Percentiles rank a stretch among this genome's conserved stretches.
Conservation (phyloP, 2,797 vertebrate species). For the Poeciliopsis gracilis region DNA sequence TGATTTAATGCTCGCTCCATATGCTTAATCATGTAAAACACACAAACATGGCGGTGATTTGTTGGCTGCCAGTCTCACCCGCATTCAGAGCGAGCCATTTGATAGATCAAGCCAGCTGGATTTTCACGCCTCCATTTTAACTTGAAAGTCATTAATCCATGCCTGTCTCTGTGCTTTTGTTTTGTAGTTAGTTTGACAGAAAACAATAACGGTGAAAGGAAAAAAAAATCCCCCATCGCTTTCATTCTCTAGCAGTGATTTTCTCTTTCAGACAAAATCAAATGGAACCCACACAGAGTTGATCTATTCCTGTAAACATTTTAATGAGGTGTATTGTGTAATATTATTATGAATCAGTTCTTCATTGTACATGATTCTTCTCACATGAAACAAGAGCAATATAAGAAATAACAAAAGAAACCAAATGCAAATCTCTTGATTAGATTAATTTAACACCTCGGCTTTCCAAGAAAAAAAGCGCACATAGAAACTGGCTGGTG, state of each 20-base stretch:
- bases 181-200: constrained; percentile 37
- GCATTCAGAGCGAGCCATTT: constrained; percentile 56
- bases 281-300: constrained; percentile 20
- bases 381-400: neutral
- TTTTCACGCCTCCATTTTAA: constrained; percentile 49
- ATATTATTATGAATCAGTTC: constrained; percentile 2
- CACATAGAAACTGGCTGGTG: neutral
- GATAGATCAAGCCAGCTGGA: constrained; percentile 58
- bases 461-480: neutral
- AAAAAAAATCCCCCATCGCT: neutral
- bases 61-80: constrained; percentile 64
- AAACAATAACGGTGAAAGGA: constrained; percentile 3
- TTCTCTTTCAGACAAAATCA: constrained; percentile 20
- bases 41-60: constrained; percentile 66
- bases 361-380: neutral
- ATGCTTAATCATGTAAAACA: constrained; percentile 73
- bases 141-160: constrained; percentile 58
- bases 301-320: constrained; percentile 16
- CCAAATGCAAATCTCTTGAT: neutral
- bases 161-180: constrained; percentile 44
- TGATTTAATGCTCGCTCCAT: constrained; percentile 64
- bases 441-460: neutral
- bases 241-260: neutral
- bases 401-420: neutral
- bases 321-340: constrained; percentile 21